Evolutionary conservation across 1,140 invertebrate species (phyloP), one percentile per base, ranked within the genome.

Genomic region (Bactericera cockerelli): DNA sequence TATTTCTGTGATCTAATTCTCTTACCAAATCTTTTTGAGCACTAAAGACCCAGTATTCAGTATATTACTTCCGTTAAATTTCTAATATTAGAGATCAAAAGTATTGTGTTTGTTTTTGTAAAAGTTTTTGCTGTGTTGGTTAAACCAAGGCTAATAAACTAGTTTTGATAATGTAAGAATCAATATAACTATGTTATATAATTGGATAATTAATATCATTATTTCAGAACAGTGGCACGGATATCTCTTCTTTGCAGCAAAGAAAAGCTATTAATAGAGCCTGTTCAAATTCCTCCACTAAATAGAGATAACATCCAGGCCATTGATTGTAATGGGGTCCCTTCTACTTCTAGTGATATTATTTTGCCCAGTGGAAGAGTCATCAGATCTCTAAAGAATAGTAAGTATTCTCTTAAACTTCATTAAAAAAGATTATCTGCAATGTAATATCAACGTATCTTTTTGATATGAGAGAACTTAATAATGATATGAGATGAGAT

Each of bases 191-290:
- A n/a, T n/a, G n/a, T n/a, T n/a, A n/a, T n/a, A n/a, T n/a, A n/a
- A n/a, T n/a, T n/a, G n/a, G n/a, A n/a, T n/a, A n/a, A n/a, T n/a
- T n/a, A n/a, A n/a, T n/a, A n/a, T n/a, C n/a, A n/a, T n/a, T n/a
- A n/a, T n/a, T n/a, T n/a, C 42, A 49, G 42, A n/a, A 49, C 42
- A 6, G 22, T 49, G 8, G 42, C 42, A 16, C 4, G 42, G n/a
- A 16, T 49, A 49, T 22, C n/a, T 6, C n/a, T 49, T 6, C n/a
- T 49, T 49, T 22, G n/a, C 22, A 49, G 42, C 22, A 49, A 49
- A 49, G 42, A 49, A 49, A 16, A 49, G n/a, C n/a, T 49, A 16
- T 49, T 49, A n/a, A 16, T 49, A 22, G 42, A 49, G n/a, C n/a
- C 42, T 10, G n/a, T 49, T 49, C 42, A 49, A 22, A 49, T 49